Percentiles rank a stretch among this genome's conserved stretches.
These are phyloP conservation scores for Epizoanthus ramosus DNA, from an alignment of 92 coral and sea anemone genomes.

Conservation along the genomic window DNA sequence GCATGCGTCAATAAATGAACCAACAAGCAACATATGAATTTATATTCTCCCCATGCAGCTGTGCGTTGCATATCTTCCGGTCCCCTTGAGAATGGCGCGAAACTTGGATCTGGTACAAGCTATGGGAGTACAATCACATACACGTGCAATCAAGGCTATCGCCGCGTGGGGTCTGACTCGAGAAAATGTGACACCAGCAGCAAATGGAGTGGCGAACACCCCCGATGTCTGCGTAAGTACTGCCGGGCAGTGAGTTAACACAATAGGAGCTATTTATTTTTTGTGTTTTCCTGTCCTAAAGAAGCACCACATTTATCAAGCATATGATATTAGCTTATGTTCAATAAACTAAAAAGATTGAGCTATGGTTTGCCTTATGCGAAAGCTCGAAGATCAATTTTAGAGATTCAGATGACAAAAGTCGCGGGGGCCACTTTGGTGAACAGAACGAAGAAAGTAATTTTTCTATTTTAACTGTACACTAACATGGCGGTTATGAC, in stretches of 20 bases:
- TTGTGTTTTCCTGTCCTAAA: not conserved
- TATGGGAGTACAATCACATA: conserved; percentile 73
- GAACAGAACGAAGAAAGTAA: too few species aligned
- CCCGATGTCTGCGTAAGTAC: conserved; percentile 86
- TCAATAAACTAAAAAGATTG: too few species aligned
- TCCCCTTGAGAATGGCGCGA: conserved; percentile 68
- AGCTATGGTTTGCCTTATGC: too few species aligned
- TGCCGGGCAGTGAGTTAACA: not conserved
- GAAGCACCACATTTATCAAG: too few species aligned
- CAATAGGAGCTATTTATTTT: not conserved
- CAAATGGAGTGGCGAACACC: conserved; percentile 86
- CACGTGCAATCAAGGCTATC: conserved; percentile 77
- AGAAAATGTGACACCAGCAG: conserved; percentile 79
- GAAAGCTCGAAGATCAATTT: too few species aligned
- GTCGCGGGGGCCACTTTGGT: too few species aligned
- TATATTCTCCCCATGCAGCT: conserved; percentile 49
- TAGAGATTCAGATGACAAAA: too few species aligned
- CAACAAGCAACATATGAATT: not conserved
- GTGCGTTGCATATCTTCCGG: conserved; percentile 75
- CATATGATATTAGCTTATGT: too few species aligned
- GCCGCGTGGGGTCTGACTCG: conserved; percentile 66
- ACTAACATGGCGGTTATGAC: too few species aligned
- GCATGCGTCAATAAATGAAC: too few species aligned
- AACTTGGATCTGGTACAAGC: conserved; percentile 51
- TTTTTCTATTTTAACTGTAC: too few species aligned